phyloP scores from a whole-genome alignment of 2,888 invertebrate genomes.

The Lamellibrachia columna region DNA sequence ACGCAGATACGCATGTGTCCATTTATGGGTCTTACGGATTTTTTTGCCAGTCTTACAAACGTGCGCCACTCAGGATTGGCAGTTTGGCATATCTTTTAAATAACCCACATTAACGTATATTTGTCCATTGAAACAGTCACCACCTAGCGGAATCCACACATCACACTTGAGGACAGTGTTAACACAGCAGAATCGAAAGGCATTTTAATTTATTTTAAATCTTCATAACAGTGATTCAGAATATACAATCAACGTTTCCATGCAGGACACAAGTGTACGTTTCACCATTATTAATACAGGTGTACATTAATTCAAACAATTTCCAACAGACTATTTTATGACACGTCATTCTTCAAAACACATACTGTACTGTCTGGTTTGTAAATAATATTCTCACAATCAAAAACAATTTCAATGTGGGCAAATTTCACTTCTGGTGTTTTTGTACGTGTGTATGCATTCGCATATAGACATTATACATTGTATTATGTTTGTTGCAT shows the following conservation, averaged over 20 bases:
- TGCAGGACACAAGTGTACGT: neutral
- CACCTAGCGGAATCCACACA: neutral
- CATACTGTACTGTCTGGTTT: neutral
- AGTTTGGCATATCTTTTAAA: too few relatives aligned
- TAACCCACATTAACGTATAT: too few relatives aligned
- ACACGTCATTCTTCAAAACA: neutral
- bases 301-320: neutral
- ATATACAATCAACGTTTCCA: neutral
- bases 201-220: neutral
- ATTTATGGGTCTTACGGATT: too few relatives aligned
- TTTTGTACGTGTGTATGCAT: neutral
- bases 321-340: neutral
- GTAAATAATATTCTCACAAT: neutral
- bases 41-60: too few relatives aligned
- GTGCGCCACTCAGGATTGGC: too few relatives aligned
- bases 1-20: too few relatives aligned
- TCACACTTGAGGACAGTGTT: neutral
- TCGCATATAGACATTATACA: neutral
- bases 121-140: too few relatives aligned
- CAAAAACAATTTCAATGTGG: neutral
- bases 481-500: neutral
- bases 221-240: constrained; percentile 1
- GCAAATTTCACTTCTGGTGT: neutral
- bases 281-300: neutral
- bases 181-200: neutral